Percentiles rank a stretch among this genome's conserved stretches.
phyloP scores from a whole-genome alignment of 2,113 vertebrate species.

The Hydrolagus affinis region DNA sequence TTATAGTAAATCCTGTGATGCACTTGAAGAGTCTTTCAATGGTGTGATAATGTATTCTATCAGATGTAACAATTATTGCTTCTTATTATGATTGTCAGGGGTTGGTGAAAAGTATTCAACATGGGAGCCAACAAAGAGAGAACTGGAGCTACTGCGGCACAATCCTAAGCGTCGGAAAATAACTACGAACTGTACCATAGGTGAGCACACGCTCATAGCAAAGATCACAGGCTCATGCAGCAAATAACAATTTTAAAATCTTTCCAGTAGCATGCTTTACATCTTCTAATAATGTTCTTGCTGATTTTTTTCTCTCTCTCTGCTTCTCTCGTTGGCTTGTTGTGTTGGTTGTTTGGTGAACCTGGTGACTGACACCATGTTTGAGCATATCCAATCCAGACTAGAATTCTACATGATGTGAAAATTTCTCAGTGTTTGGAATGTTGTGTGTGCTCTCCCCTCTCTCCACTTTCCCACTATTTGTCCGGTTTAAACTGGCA shows the following conservation, averaged over 20 bases:
- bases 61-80: not conserved
- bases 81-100: constrained; percentile 53
- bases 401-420: too few relatives aligned
- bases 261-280: not conserved
- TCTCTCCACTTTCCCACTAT: too few relatives aligned
- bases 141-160: constrained; percentile 93
- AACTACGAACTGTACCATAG: constrained; percentile 97
- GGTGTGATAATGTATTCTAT: not conserved
- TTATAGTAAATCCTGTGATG: not conserved
- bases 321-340: too few relatives aligned
- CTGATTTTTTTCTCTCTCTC: not conserved
- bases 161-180: constrained; percentile 98
- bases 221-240: not conserved
- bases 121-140: constrained; percentile 95
- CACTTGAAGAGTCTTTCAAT: not conserved
- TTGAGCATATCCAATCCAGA: too few relatives aligned
- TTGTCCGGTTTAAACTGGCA: too few relatives aligned
- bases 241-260: not conserved
- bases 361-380: too few relatives aligned
- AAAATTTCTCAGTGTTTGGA: too few relatives aligned
- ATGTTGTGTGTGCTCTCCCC: too few relatives aligned
- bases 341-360: too few relatives aligned
- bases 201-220: constrained; percentile 49
- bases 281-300: not conserved
- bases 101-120: constrained; percentile 96